Evolutionary conservation across 2,797 vertebrate genomes (phyloP).

Genomic region (Emys orbicularis): DNA sequence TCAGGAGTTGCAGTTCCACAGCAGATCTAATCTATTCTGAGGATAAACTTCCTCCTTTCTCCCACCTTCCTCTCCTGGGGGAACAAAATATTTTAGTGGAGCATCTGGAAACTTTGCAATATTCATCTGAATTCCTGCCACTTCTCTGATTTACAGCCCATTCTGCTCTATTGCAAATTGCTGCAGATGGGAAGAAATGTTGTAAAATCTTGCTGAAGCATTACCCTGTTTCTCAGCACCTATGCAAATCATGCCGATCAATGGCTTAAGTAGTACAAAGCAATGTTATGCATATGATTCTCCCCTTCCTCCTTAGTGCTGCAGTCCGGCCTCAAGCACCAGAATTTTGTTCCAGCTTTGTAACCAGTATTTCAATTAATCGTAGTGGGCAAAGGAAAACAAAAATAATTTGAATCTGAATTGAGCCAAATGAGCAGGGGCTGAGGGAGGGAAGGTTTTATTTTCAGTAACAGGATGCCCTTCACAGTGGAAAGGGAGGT

Average conservation of each 20-base stretch:
- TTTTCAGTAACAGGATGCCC: conserved; percentile 50
- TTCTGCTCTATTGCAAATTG: not conserved
- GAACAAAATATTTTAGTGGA: conserved; percentile 16
- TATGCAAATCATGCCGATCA: conserved; percentile 19
- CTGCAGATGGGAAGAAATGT: not conserved
- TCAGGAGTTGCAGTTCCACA: not conserved
- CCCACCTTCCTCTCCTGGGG: conserved; percentile 23
- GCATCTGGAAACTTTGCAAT: conserved; percentile 43
- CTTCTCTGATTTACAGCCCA: conserved; percentile 26
- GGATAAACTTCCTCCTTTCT: conserved; percentile 7
- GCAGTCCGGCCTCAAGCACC: not conserved
- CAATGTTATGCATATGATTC: not conserved
- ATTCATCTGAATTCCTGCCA: conserved; percentile 12
- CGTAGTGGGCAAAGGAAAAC: not conserved
- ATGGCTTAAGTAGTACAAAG: not conserved
- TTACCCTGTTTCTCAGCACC: conserved; percentile 32
- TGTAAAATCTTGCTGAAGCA: not conserved
- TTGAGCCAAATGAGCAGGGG: not conserved
- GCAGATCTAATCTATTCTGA: not conserved
- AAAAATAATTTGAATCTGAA: not conserved
- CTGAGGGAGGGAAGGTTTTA: not conserved
- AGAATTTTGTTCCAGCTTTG: not conserved
- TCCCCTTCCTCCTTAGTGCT: not conserved
- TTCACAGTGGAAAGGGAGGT: conserved; percentile 54
- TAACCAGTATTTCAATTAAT: not conserved